These are phyloP conservation scores for Ifrita kowaldi DNA, from an alignment of 2,113 vertebrate genomes.

Conservation along the genomic window DNA sequence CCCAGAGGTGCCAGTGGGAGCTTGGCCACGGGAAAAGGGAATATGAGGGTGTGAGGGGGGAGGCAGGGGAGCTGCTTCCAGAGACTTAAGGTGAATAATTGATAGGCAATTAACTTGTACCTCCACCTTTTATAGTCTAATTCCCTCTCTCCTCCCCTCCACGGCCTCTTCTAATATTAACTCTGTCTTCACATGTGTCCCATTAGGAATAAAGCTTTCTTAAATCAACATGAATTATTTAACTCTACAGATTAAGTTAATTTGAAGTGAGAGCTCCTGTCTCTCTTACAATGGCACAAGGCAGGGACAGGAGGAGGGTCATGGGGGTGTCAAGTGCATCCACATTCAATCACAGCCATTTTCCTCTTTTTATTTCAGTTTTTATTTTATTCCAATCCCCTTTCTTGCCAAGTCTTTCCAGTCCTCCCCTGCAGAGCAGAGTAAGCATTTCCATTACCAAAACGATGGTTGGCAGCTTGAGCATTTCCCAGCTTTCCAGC, in stretches of 20 bases:
- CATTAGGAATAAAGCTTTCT: conserved; percentile 63
- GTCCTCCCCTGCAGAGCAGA: not conserved
- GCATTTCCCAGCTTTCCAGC: not conserved
- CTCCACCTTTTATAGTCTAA: conserved; percentile 9
- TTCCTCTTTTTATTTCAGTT: not conserved
- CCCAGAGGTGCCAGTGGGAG: not conserved
- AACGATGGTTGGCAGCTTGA: conserved; percentile 13
- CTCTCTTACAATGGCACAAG: conserved; percentile 10
- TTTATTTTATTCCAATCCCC: not conserved
- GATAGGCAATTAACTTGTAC: conserved; percentile 42
- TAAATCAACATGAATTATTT: conserved; percentile 70
- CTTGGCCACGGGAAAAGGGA: not conserved
- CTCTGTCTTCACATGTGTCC: conserved; percentile 28
- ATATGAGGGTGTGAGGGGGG: not conserved
- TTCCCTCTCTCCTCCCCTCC: not conserved
- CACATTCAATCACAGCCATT: not conserved
- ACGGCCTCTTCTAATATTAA: conserved; percentile 29
- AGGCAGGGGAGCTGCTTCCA: not conserved
- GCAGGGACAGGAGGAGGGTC: not conserved
- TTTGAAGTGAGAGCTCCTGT: conserved; percentile 36
- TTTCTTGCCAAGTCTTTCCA: not conserved
- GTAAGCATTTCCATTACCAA: not conserved
- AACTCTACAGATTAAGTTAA: conserved; percentile 53
- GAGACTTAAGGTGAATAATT: conserved; percentile 34
- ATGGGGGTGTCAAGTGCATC: not conserved